Conservation (phyloP, 2,797 vertebrate species). For the Limosa lapponica region DNA sequence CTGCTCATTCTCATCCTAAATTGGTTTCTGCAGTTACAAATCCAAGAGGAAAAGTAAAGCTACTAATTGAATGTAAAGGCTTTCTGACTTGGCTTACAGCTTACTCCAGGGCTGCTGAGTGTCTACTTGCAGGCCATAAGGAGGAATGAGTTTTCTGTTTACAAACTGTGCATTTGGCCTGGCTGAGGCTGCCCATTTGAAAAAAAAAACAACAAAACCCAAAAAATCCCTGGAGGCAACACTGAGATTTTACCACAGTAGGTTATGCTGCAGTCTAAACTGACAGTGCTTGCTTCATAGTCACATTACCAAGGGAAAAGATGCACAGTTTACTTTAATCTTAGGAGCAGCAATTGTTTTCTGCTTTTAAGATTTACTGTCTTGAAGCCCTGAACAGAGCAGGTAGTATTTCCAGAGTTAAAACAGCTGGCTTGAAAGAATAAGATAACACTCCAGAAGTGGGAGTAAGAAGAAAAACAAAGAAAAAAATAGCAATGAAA, state of each 20-base stretch:
- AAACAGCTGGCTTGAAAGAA: neutral
- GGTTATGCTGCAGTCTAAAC: neutral
- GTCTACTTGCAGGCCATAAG: neutral
- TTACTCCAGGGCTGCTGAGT: neutral
- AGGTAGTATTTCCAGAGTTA: neutral
- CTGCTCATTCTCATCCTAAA: constrained; percentile 45
- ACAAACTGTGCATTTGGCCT: neutral
- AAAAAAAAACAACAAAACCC: neutral
- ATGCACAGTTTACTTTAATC: neutral
- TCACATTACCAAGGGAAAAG: neutral
- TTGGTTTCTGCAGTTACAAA: constrained; percentile 45
- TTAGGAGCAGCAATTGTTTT: neutral
- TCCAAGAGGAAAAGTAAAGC: constrained; percentile 16
- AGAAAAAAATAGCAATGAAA: neutral
- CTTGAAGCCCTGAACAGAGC: neutral
- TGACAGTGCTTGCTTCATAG: neutral
- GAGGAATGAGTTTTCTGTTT: constrained; percentile 14
- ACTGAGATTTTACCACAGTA: neutral
- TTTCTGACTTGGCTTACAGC: constrained; percentile 19
- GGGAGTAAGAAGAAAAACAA: neutral
- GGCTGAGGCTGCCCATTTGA: neutral
- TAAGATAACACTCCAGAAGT: neutral
- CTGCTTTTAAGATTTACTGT: neutral
- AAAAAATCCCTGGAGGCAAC: neutral
- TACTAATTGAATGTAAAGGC: constrained; percentile 43